Evolutionary conservation across 1,140 invertebrate species (phyloP).

Genomic region (Ceratina calcarata): DNA sequence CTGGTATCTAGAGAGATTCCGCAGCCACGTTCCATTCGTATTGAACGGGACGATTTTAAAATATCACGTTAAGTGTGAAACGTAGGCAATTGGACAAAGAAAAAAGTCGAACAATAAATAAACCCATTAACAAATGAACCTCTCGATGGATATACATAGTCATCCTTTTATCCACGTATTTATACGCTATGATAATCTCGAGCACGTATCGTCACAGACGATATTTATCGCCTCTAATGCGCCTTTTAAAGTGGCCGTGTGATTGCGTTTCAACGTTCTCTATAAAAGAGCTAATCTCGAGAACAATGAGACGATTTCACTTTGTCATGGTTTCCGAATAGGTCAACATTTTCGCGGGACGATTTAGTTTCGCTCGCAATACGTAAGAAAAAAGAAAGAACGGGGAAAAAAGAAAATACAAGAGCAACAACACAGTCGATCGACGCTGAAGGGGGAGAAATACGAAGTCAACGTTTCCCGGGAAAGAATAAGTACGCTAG

Average conservation of each 20-base stretch:
- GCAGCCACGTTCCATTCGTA: background rate
- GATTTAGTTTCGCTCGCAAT: too few relatives aligned
- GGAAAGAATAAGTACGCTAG: too few relatives aligned
- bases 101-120: background rate
- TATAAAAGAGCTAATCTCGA: background rate
- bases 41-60: slow-evolving; percentile 22
- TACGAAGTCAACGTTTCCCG: background rate
- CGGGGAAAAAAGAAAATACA: background rate
- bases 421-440: too few relatives aligned
- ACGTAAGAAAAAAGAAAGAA: too few relatives aligned
- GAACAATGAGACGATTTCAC: background rate
- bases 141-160: background rate
- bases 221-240: background rate
- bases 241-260: background rate
- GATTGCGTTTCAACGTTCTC: background rate
- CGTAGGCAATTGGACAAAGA: background rate
- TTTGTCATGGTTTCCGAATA: background rate
- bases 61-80: background rate
- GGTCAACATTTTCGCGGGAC: background rate
- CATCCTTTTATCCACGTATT: background rate
- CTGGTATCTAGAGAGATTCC: background rate
- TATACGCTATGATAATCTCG: background rate
- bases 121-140: background rate
- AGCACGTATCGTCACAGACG: background rate
- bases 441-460: background rate